Base-by-base conservation (phyloP, 2,888 invertebrate species). In the Phengaris arion region DNA sequence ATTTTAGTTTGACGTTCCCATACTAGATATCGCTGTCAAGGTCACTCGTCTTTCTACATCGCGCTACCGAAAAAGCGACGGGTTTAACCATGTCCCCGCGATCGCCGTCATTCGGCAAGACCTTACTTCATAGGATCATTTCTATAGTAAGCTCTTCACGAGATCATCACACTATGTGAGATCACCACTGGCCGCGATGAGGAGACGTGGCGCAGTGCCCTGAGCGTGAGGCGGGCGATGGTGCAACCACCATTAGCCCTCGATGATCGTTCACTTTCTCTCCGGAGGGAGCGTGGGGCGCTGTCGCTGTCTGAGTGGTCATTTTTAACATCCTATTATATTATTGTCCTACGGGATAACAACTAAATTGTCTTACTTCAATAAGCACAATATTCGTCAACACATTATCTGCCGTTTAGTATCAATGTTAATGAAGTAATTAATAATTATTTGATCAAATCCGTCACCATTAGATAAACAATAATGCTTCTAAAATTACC, bases 121-220 rank as follows among this genome's bases (percentile, higher is more conserved):
- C 80, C 75, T 84, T 81, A 81, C 80, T 81, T 83, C 80, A 82
- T 82, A 81, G 82, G 82, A 83, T 83, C 82, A 84, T 83, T 83
- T 84, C 83, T 84, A 83, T 84, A 83, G 84, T 82, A 83, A 84
- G 84, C 80, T 83, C 84, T 84, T 83, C 83, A 79, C 81, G 82
- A 82, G 82, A 83, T 78, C 81, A 79, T 80, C 83, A 82, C 84
- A 81, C 76, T 78, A 81, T 76, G 82, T 82, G 83, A 82, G 83
- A 82, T 77, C 77, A 76, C 77, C 77, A 78, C 79, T 79, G 82
- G 79, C 79, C 84, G 79, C 81, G 82, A 78, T 83, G 85, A 86
- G 72, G 85, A 83, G 81, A 79, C 12, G 85, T 83, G 82, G 83
- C 82, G 82, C 80, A 80, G 81, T 74, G 77, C 79, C 81, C 79